These are phyloP conservation scores for Eulemur rufifrons DNA, from an alignment of 2,113 vertebrate genomes.

Conservation along the genomic window DNA sequence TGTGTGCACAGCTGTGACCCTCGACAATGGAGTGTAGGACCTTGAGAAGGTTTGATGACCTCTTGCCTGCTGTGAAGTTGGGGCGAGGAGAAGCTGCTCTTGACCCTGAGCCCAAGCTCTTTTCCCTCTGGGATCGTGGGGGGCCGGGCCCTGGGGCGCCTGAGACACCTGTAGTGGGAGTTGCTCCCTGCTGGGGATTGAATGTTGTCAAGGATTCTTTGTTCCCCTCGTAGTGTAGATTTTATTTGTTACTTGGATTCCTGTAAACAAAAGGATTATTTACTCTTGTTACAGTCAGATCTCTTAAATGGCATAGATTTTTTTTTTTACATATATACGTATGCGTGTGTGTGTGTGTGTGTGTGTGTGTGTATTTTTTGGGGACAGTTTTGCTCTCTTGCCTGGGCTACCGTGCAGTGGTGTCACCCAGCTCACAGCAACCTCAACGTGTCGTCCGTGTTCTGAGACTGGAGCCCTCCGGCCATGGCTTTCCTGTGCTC, in stretches of 20 bases:
- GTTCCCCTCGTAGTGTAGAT: not conserved
- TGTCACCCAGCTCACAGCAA: not conserved
- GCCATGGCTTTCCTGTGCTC: not conserved
- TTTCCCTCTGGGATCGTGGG: too few species aligned
- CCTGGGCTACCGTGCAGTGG: not conserved
- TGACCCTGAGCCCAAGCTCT: too few species aligned
- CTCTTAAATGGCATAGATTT: not conserved
- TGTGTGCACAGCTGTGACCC: too few species aligned
- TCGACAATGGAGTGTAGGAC: not conserved
- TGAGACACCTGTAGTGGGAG: too few species aligned
- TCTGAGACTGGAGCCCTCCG: not conserved
- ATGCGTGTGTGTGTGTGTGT: too few species aligned
- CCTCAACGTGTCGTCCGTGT: not conserved
- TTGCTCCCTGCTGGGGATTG: too few species aligned
- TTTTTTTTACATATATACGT: not conserved
- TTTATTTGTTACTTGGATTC: not conserved
- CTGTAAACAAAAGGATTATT: too few species aligned
- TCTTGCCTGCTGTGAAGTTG: accelerated
- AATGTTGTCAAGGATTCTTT: not conserved
- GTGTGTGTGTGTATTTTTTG: not conserved
- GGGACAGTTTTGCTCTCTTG: accelerated
- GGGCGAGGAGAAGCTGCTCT: not conserved
- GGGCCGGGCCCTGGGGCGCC: too few species aligned
- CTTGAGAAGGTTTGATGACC: not conserved
- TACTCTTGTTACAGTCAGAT: not conserved